Percentiles rank a stretch among this genome's conserved stretches.
phyloP scores from a whole-genome alignment of 2,113 vertebrate genomes.

The Vulpes lagopus region DNA sequence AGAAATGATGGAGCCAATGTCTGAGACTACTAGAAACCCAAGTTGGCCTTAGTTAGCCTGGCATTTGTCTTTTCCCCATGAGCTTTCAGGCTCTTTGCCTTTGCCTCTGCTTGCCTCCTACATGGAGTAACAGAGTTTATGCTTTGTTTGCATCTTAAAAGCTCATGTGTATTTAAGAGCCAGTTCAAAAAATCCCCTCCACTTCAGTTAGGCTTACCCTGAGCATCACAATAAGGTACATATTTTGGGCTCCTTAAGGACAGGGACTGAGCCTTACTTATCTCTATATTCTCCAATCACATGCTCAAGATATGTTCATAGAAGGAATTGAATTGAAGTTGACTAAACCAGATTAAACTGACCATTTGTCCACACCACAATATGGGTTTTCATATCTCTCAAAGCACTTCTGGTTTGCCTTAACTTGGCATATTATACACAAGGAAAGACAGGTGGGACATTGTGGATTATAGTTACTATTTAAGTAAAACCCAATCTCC shows the following conservation, averaged over 20 bases:
- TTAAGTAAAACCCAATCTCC: neutral
- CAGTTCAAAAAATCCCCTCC: neutral
- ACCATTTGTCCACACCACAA: neutral
- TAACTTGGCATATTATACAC: neutral
- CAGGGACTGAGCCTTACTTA: neutral
- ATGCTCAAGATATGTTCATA: neutral
- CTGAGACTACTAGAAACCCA: neutral
- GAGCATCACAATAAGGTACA: neutral
- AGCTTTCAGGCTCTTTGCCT: neutral
- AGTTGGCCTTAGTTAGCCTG: neutral
- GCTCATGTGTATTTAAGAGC: neutral
- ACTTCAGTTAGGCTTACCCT: neutral
- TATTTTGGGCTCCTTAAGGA: neutral
- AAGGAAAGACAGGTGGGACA: neutral
- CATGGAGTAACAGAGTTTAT: neutral
- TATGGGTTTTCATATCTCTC: neutral
- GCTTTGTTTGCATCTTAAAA: constrained; percentile 5
- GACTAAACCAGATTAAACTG: neutral
- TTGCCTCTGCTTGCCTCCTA: neutral
- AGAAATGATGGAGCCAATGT: neutral
- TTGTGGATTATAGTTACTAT: constrained; percentile 9
- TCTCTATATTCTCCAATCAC: neutral
- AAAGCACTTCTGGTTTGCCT: neutral
- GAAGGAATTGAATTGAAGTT: neutral
- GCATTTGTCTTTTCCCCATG: neutral